Evolutionary conservation across 2,113 vertebrate species (phyloP), one percentile per base, ranked within the genome.

Genomic region (Morone chrysops): DNA sequence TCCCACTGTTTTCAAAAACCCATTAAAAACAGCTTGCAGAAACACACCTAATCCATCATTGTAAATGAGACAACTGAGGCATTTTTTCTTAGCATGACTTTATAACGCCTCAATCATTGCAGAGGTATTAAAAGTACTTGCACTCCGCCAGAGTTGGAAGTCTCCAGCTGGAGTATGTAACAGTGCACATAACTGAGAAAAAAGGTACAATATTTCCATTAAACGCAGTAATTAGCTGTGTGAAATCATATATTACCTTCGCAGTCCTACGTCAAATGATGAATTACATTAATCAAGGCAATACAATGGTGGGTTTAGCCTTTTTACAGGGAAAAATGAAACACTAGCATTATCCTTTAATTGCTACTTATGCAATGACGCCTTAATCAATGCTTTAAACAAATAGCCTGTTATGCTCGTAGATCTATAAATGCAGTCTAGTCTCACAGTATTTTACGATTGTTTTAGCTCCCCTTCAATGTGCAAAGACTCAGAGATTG

Each of bases 281-380:
- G 71, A 72, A 85, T 71, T 71, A 69, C 54, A 60, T 75, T 81
- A 72, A 84, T 90, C 66, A 86, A 9, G 18, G 47, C 22, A 25
- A 38, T 6, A 60, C 48, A 61, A 40, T 8, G 9, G 25, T 60
- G 31, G 20, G 4, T 79, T 81, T 57, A 22, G 10, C 9, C 14
- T 66, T 69, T 62, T 76, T 60, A 70, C 0, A 20, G 11, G 50
- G 17, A 61, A 72, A 81, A 83, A 53, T 51, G 71, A 50, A 86
- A 56, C 68, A 67, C 40, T 6, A 14, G 45, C 36, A 69, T 82
- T 40, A 45, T 63, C 66, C 48, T 75, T 68, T 85, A 84, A 87
- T 69, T 72, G 63, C 61, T n/a, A 60, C 72, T 79, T 65, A 40
- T 47, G 70, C 66, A 61, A 47, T 0, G 7, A 79, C 25, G 38